Evolutionary conservation across 1,140 invertebrate genomes (phyloP), one percentile per base, ranked within the genome.

Genomic region (Meloidogyne floridensis): DNA sequence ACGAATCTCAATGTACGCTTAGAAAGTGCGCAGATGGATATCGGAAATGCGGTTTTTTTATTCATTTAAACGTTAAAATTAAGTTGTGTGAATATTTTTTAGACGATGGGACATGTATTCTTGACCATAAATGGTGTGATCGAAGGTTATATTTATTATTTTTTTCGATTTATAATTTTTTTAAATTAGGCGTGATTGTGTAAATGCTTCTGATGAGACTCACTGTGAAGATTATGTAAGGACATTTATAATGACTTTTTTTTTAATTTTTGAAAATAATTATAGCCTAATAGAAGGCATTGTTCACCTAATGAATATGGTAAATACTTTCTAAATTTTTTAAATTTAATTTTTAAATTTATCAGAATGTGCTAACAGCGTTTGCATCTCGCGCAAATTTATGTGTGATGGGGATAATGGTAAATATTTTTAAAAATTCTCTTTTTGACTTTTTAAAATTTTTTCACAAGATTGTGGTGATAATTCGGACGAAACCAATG

Each of bases 21-120:
- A 75, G 85, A n/a, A 86, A 85, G 71, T 87, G 84, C 53, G 65
- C 72, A 13, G 77, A 79, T 32, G 77, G 75, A 15, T 76, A 42
- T 6, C 13, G 59, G 5, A 65, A 65, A 65, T 65, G 59, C 59
- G 59, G 59, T 65, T n/a, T 7, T 42, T 15, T 73, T 43, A 42
- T 32, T 1, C 32, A 32, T 32, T 32, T 32, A 32, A 32, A 32
- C 1, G 2, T 32, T 15, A 20, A 42, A 51, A 10, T 51, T 43
- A 7, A 20, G 8, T 43, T 4, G 0, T 42, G 0, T 47, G 47
- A 47, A 6, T 47, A 32, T 32, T 47, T 43, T 73, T 42, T 77
- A 20, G 86, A 89, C 80, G 89, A 90, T 77, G 83, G 84, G 9
- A 86, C 86, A n/a, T 89, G 87, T 77, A 87, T 89, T 72, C 80